Conservation (phyloP, 37 sponge, comb jelly and placozoan species). For the Beroe forskalii region DNA sequence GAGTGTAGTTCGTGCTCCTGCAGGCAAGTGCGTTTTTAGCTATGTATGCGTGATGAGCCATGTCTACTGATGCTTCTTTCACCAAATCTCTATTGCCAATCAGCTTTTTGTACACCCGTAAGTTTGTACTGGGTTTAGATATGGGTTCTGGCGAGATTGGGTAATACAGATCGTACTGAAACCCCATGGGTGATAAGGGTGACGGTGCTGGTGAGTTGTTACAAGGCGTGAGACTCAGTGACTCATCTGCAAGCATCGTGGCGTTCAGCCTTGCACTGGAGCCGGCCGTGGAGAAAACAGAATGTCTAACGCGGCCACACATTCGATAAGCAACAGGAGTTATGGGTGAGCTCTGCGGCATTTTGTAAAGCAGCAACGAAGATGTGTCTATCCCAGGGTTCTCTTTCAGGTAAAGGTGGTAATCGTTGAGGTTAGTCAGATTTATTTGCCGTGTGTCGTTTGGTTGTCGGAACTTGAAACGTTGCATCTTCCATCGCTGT, state of each 20-base stretch:
- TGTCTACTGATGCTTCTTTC: not conserved
- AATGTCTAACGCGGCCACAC: not conserved
- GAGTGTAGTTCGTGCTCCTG: constrained; percentile 47
- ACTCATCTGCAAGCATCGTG: too few relatives aligned
- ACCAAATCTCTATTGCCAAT: constrained; percentile 47
- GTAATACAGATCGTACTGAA: not conserved
- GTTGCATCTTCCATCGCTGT: not conserved
- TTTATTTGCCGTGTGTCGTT: not conserved
- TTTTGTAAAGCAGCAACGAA: not conserved
- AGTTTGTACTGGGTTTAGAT: not conserved
- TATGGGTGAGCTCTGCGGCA: not conserved
- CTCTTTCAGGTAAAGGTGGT: constrained; percentile 12
- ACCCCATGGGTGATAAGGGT: not conserved
- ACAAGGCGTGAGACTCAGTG: too few relatives aligned
- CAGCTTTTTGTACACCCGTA: constrained; percentile 40
- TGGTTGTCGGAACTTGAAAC: constrained; percentile 27
- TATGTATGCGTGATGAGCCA: not conserved
- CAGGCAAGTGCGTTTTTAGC: constrained; percentile 12
- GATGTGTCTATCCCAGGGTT: not conserved
- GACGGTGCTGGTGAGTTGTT: not conserved
- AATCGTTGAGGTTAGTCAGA: not conserved
- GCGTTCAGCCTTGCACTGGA: too few relatives aligned
- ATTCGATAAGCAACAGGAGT: not conserved
- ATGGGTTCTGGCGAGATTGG: not conserved
- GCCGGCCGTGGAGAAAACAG: not conserved